Evolutionary conservation across 2,888 invertebrate genomes (phyloP).

Genomic region (Lordiphosa andalusiaca): DNA sequence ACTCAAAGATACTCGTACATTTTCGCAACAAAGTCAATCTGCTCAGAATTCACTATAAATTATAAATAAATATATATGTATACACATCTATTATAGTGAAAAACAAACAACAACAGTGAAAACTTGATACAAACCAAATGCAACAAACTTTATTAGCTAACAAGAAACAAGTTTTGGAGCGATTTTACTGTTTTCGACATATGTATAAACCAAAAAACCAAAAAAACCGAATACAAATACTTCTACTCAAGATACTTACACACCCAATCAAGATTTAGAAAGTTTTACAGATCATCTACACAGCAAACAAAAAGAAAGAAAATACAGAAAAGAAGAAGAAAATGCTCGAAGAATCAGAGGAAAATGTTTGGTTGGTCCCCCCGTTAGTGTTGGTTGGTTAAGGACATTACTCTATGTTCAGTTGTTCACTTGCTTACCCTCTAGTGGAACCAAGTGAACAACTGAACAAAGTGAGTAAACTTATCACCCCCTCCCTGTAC

Average conservation of each 20-base stretch:
- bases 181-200: slow-evolving; percentile 77
- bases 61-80: slow-evolving; percentile 5
- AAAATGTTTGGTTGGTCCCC: no score
- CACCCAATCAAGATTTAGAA: slow-evolving; percentile 53
- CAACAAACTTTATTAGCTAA: slow-evolving; percentile 61
- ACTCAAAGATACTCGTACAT: slow-evolving; percentile 46
- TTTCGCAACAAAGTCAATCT: slow-evolving; percentile 49
- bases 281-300: slow-evolving; percentile 60
- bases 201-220: slow-evolving; percentile 51
- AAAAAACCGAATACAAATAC: slow-evolving; percentile 28
- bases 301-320: slow-evolving; percentile 7
- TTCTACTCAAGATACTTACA: slow-evolving; percentile 32
- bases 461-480: neutral
- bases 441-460: no score
- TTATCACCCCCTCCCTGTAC: neutral
- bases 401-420: no score
- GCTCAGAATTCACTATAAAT: slow-evolving; percentile 27
- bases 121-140: slow-evolving; percentile 30
- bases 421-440: no score
- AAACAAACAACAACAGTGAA: slow-evolving; percentile 4
- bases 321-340: slow-evolving; percentile 7
- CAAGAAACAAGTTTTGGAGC: slow-evolving; percentile 74
- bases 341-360: no score
- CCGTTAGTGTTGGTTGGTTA: no score
- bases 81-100: slow-evolving; percentile 2